These are phyloP conservation scores for Anastrepha ludens DNA, from an alignment of 1,140 invertebrate species.

Conservation along the genomic window DNA sequence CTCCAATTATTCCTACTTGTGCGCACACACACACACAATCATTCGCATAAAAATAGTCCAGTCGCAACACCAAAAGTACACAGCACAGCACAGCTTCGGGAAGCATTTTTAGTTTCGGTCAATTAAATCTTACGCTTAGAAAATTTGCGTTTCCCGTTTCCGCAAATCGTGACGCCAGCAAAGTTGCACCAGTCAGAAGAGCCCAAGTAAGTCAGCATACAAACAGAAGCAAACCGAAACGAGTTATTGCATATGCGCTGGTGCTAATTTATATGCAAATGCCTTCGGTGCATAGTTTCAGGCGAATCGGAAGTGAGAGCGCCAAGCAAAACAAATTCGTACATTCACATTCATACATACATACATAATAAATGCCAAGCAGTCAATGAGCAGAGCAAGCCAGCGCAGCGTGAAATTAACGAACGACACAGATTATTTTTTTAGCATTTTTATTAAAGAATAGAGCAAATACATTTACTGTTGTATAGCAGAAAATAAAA, in stretches of 20 bases:
- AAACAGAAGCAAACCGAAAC: not conserved
- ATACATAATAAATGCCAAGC: not conserved
- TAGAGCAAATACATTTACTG: not conserved
- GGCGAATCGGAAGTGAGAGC: not conserved
- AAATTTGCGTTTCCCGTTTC: constrained; percentile 44
- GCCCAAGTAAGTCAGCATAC: not conserved
- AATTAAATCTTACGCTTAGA: constrained; percentile 49
- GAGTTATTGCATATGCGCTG: constrained; percentile 26
- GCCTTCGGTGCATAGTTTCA: constrained; percentile 16
- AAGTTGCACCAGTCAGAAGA: not conserved
- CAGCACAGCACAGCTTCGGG: not conserved
- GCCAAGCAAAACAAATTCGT: not conserved
- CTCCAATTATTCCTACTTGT: not conserved
- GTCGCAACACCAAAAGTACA: not conserved
- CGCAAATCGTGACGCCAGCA: not conserved
- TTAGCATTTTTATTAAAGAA: not conserved
- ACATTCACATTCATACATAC: not conserved
- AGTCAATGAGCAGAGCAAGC: not conserved
- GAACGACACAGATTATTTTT: not conserved
- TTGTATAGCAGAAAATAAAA: too few species aligned
- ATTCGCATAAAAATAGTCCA: not conserved
- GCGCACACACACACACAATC: not conserved
- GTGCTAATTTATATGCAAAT: constrained; percentile 40
- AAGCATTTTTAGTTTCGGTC: constrained; percentile 37
- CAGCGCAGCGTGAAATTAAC: constrained; percentile 46